Evolutionary conservation across 2,888 invertebrate genomes (phyloP).

Genomic region (Plagodis dolabraria): DNA sequence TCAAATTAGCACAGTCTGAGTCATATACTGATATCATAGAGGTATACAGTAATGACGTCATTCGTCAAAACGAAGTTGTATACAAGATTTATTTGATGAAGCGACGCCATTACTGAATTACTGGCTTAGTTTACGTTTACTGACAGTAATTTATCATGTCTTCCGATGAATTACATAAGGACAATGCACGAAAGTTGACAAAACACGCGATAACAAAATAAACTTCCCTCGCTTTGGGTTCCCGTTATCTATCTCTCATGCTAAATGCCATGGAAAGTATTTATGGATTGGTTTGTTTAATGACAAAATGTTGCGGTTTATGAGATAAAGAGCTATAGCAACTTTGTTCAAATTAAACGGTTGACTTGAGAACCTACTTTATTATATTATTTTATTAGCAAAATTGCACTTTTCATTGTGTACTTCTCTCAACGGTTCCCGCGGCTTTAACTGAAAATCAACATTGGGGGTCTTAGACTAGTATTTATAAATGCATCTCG

Average conservation of each 20-base stretch:
- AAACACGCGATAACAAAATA: constrained; percentile 59
- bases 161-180: constrained; percentile 44
- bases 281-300: constrained; percentile 12
- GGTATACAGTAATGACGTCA: constrained; percentile 10
- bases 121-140: neutral
- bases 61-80: constrained; percentile 10
- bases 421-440: too few species aligned
- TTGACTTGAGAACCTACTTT: too few species aligned
- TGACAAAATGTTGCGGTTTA: constrained; percentile 16
- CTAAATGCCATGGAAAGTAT: constrained; percentile 21
- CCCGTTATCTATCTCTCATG: constrained; percentile 38
- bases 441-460: too few species aligned
- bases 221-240: constrained; percentile 34
- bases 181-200: constrained; percentile 46
- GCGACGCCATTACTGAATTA: too few species aligned
- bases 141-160: constrained; percentile 24
- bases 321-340: neutral
- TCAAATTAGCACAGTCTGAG: constrained; percentile 12
- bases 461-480: too few species aligned
- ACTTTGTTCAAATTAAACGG: too few species aligned
- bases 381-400: too few species aligned
- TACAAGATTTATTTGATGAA: neutral
- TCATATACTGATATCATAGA: constrained; percentile 9
- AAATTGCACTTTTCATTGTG: too few species aligned
- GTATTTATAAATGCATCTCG: too few species aligned